Conservation (phyloP, 1,140 invertebrate species). For the Agrilus planipennis region DNA sequence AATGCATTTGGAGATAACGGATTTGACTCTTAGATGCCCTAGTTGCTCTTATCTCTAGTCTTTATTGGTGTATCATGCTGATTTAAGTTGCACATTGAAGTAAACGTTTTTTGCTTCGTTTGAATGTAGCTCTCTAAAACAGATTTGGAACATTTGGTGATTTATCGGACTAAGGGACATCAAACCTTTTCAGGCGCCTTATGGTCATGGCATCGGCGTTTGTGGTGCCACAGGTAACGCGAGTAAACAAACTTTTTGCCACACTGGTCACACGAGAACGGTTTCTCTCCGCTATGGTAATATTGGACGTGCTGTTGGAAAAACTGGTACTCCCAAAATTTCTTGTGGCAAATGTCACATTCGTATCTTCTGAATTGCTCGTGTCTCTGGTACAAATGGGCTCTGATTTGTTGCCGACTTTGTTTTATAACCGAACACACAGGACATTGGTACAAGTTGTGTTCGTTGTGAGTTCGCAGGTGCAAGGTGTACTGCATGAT, state of each 20-base stretch:
- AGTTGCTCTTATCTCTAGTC: slow-evolving; percentile 38
- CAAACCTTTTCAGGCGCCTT: slow-evolving; percentile 68
- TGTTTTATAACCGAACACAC: slow-evolving; percentile 34
- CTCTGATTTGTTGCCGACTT: slow-evolving; percentile 1
- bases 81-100: slow-evolving; percentile 27
- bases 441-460: slow-evolving; percentile 36
- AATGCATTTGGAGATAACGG: too few relatives aligned
- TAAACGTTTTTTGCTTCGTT: slow-evolving; percentile 29
- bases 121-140: slow-evolving; percentile 30
- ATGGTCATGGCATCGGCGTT: slow-evolving; percentile 57
- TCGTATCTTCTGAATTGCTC: slow-evolving; percentile 6
- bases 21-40: too few relatives aligned
- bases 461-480: slow-evolving; percentile 33
- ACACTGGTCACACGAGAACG: slow-evolving; percentile 57
- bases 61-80: slow-evolving; percentile 34
- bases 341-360: slow-evolving; percentile 4
- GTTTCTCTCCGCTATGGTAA: slow-evolving; percentile 62
- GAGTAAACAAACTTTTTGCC: slow-evolving; percentile 47
- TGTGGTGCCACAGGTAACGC: slow-evolving; percentile 50
- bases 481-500: slow-evolving; percentile 25
- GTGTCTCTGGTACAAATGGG: slow-evolving; percentile 1
- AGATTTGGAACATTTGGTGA: slow-evolving; percentile 26
- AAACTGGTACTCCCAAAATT: not conserved
- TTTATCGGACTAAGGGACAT: slow-evolving; percentile 35
- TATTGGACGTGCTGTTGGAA: slow-evolving; percentile 47